Conservation (phyloP, 2,888 invertebrate species). For the Drosophila setosimentum region DNA sequence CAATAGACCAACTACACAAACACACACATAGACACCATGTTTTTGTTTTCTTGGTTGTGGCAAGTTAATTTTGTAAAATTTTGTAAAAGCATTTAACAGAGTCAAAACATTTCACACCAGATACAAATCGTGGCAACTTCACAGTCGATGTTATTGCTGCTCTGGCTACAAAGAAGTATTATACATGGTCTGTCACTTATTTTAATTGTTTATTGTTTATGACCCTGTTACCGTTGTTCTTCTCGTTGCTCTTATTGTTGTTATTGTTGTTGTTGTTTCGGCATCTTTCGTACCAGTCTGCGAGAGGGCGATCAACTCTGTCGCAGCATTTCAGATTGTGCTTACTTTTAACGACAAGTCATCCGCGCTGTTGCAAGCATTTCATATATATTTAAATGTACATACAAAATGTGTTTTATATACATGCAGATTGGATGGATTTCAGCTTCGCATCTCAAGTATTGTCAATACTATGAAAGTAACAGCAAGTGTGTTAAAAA, state of each 20-base stretch:
- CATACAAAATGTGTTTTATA: not conserved
- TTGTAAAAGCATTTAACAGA: conserved; percentile 26
- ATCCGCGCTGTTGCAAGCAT: conserved; percentile 40
- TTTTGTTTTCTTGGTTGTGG: not conserved
- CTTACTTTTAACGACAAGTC: conserved; percentile 56
- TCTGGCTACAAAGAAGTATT: conserved; percentile 57
- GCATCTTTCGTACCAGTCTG: conserved; percentile 69
- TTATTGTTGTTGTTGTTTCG: conserved; percentile 29
- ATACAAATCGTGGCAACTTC: conserved; percentile 58
- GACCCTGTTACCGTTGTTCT: conserved; percentile 45
- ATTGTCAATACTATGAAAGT: not conserved
- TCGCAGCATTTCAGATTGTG: conserved; percentile 40
- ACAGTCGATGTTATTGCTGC: conserved; percentile 24
- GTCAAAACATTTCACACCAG: conserved; percentile 60
- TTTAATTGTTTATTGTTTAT: conserved; percentile 78
- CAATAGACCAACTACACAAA: conserved; percentile 19
- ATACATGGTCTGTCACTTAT: conserved; percentile 75
- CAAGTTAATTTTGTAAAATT: conserved; percentile 44
- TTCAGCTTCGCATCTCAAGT: not conserved
- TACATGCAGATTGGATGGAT: not conserved
- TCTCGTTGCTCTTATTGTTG: conserved; percentile 21
- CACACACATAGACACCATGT: not conserved
- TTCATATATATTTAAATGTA: conserved; percentile 22
- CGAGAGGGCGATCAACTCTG: conserved; percentile 81
- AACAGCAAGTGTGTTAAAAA: not conserved